These are phyloP conservation scores for Drosophila ironensis DNA, from an alignment of 1,140 invertebrate genomes.

Conservation along the genomic window DNA sequence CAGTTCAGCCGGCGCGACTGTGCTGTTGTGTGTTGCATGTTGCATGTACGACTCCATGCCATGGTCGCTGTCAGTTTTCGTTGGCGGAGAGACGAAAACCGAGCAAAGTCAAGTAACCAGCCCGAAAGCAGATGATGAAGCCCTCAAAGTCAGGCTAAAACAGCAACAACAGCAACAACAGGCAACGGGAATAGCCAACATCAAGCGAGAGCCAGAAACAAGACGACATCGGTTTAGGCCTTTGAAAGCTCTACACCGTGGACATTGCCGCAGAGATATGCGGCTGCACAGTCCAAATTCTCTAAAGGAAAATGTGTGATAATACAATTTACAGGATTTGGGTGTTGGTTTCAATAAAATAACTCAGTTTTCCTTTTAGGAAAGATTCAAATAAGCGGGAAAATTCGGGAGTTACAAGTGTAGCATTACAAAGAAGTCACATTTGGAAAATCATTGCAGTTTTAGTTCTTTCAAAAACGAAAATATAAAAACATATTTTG, in stretches of 20 bases:
- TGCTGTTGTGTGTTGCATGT: too few relatives aligned
- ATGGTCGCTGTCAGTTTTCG: conserved; percentile 75
- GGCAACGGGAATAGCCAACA: conserved; percentile 42
- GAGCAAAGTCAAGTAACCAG: conserved; percentile 59
- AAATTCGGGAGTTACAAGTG: too few relatives aligned
- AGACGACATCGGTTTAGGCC: conserved; percentile 76
- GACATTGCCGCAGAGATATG: conserved; percentile 34
- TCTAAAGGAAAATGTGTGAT: too few relatives aligned
- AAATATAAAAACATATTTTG: too few relatives aligned
- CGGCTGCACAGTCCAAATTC: not conserved
- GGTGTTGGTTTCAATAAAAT: too few relatives aligned
- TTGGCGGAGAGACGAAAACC: conserved; percentile 36
- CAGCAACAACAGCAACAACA: conserved; percentile 25
- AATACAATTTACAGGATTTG: too few relatives aligned
- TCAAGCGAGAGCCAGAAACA: conserved; percentile 37
- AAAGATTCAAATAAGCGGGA: too few relatives aligned
- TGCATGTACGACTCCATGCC: too few relatives aligned
- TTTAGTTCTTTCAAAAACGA: too few relatives aligned
- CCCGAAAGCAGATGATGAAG: conserved; percentile 79
- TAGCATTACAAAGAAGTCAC: too few relatives aligned
- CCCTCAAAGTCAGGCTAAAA: conserved; percentile 73
- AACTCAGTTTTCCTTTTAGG: too few relatives aligned
- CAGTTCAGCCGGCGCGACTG: conserved; percentile 16
- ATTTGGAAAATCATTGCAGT: too few relatives aligned
- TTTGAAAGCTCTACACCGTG: conserved; percentile 65